phyloP scores from a whole-genome alignment of 2,113 vertebrate genomes.

The Chelonoidis abingdonii region DNA sequence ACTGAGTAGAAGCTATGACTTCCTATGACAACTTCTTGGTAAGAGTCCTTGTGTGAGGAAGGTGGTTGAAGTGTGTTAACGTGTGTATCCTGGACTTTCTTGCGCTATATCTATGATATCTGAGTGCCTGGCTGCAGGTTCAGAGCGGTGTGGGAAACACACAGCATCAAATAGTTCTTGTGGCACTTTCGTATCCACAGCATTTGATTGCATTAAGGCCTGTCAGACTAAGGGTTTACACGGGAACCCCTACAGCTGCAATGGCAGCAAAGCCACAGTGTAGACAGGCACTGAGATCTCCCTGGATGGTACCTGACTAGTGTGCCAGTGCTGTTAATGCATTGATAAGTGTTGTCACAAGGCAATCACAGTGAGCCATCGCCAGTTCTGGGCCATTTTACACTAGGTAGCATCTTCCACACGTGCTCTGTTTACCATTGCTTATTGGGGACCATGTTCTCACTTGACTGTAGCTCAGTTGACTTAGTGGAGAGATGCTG shows the following conservation, averaged over 20 bases:
- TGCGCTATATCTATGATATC: too few relatives aligned
- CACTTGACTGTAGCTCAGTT: too few relatives aligned
- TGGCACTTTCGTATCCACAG: neutral
- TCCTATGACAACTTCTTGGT: too few relatives aligned
- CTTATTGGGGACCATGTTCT: too few relatives aligned
- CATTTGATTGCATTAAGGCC: neutral
- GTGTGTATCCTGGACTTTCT: too few relatives aligned
- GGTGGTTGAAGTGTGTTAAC: too few relatives aligned
- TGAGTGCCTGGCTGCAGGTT: too few relatives aligned
- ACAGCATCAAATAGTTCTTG: neutral
- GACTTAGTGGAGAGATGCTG: too few relatives aligned
- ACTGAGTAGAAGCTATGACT: too few relatives aligned
- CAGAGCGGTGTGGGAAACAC: too few relatives aligned
- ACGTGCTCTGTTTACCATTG: too few relatives aligned
- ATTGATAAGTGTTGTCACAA: neutral
- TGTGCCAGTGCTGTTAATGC: neutral
- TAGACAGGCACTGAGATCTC: neutral
- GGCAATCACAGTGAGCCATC: neutral
- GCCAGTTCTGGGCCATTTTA: neutral
- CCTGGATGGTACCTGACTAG: neutral
- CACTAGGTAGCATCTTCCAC: neutral
- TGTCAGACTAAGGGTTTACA: neutral
- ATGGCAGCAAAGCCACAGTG: neutral
- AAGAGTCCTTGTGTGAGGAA: too few relatives aligned
- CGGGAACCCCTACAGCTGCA: neutral